Percentiles rank a stretch among this genome's conserved stretches.
phyloP scores from a whole-genome alignment of 2,797 vertebrate species.

The Bufotes viridis region DNA sequence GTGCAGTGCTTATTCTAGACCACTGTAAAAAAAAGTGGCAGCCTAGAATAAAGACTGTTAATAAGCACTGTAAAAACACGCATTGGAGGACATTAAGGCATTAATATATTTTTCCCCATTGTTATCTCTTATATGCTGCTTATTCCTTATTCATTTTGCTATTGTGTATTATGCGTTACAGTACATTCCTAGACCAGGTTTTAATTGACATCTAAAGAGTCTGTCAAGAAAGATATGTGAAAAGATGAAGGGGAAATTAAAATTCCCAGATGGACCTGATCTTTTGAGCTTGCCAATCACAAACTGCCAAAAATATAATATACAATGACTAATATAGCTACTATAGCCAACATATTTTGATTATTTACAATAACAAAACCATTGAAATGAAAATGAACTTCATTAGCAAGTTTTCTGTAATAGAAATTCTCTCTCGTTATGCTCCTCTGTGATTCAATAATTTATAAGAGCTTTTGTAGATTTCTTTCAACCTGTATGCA shows the following conservation, averaged over 20 bases:
- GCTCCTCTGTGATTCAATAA: neutral
- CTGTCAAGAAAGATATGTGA: slow-evolving; percentile 2
- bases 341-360: slow-evolving; percentile 1
- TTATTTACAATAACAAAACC: slow-evolving; percentile 3
- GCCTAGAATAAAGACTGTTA: no score
- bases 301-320: slow-evolving; percentile 22
- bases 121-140: neutral
- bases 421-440: neutral
- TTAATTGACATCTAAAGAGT: slow-evolving; percentile 27
- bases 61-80: no score
- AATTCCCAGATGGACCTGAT: slow-evolving; percentile 1
- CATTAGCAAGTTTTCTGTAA: slow-evolving; percentile 8
- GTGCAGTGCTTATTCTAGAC: no score
- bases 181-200: neutral
- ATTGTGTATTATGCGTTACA: neutral
- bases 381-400: slow-evolving; percentile 22
- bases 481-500: slow-evolving; percentile 1
- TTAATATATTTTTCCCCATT: neutral
- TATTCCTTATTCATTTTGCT: neutral
- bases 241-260: slow-evolving; percentile 17
- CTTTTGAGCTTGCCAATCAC: slow-evolving; percentile 5
- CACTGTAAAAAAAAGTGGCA: no score
- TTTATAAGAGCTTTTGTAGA: slow-evolving; percentile 22
- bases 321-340: neutral
- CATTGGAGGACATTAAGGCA: no score